Base-by-base conservation (phyloP, 1,140 invertebrate genomes). In the Octopus sinensis region DNA sequence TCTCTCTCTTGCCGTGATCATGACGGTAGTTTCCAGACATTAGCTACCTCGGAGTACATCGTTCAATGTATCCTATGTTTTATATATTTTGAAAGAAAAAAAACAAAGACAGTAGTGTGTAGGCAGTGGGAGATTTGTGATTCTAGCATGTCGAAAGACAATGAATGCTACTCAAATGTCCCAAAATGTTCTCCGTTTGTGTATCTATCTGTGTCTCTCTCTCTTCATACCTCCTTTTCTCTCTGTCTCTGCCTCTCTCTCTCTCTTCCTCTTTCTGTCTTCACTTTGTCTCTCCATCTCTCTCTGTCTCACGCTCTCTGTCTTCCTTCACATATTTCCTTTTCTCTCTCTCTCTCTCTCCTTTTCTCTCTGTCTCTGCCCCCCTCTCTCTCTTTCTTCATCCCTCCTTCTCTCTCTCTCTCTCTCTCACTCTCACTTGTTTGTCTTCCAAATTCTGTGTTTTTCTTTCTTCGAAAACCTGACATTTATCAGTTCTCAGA, bases 351-450 rank as follows among this genome's bases (percentile, higher is more conserved):
- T 81, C n/a, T 81, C 80, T 76, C 71, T 81, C 3, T 76, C 71
- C 5, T 53, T 76, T 53, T 23, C 6, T 53, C 53, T 23, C 71
- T 17, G 0, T 53, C 71, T 17, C 73, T 53, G 1, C 3, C 73
- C 62, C 71, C 53, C n/a, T 76, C 71, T 52, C n/a, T 76, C 71
- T 23, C n/a, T 51, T 54, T 51, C 43, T 76, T 68, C 5, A 1
- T 81, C 80, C 76, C 62, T 81, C 80, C 62, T 4, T 81, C 80
- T 81, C 43, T 81, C 80, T 76, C 62, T 76, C 80, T 53, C 62
- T 76, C 71, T 76, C 80, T 53, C 54, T 51, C 71, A 4, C 80
- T 51, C 71, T 76, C 80, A 13, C 71, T 53, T 68, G 12, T 68
- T 76, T 71, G 12, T 68, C 5, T 71, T 76, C 80, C 54, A 62